Conservation (phyloP, 2,888 invertebrate genomes). For the Volucella inanis region DNA sequence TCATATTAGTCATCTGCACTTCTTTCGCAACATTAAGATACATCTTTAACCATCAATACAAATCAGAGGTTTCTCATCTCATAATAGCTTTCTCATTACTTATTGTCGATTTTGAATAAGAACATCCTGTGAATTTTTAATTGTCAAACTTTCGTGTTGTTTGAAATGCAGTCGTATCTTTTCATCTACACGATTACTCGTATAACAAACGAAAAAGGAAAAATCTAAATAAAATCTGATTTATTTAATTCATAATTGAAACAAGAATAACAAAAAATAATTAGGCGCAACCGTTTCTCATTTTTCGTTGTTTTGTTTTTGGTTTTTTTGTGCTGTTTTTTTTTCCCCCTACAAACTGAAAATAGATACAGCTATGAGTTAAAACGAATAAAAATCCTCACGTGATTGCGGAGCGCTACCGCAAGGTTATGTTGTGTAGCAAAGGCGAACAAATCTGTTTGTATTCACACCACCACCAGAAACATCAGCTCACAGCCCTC, state of each 20-base stretch:
- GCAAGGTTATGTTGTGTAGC: slow-evolving; percentile 33
- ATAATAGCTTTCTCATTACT: no score
- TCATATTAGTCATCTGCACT: no score
- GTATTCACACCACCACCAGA: slow-evolving; percentile 30
- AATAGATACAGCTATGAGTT: slow-evolving; percentile 20
- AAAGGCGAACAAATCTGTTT: slow-evolving; percentile 34
- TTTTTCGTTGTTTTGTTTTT: no score
- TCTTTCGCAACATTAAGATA: no score
- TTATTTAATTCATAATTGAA: slow-evolving; percentile 29
- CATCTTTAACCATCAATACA: no score
- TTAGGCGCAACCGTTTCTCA: slow-evolving; percentile 32
- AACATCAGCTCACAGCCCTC: no score
- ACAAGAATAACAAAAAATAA: slow-evolving; percentile 28
- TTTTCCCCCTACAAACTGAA: slow-evolving; percentile 11
- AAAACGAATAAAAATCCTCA: slow-evolving; percentile 32
- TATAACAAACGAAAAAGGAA: not conserved
- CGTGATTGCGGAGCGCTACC: slow-evolving; percentile 36
- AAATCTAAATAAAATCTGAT: not conserved
- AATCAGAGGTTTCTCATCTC: no score
- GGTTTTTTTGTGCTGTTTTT: no score
- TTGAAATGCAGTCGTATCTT: not conserved
- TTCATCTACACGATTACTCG: not conserved
- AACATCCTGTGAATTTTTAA: not conserved
- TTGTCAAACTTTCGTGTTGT: not conserved
- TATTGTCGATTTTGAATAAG: no score